Base-by-base conservation (phyloP, 2,113 vertebrate genomes). In the Brevimyrus niger region DNA sequence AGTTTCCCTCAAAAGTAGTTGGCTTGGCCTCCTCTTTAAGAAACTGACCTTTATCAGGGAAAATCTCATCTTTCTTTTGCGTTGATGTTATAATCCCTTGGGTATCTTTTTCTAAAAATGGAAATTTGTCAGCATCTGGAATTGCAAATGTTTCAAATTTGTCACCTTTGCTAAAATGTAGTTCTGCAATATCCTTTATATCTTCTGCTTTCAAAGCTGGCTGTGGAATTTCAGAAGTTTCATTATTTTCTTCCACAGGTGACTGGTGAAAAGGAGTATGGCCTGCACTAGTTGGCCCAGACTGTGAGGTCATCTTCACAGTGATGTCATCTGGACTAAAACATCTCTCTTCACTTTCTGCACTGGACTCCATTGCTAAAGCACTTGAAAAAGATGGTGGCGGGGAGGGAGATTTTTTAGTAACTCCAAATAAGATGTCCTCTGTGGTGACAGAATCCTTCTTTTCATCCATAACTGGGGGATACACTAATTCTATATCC, bases 281-380 rank as follows among this genome's bases (percentile, higher is more conserved):
- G 44, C 97, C 96, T 85, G 97, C 96, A 92, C 98, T 99, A 0
- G 97, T 98, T n/a, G 97, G 97, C 35, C 97, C 97, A 19, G 98
- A 99, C 4, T 96, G 97, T 9, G 97, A 99, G 9, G 97, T 97
- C 95, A 99, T 97, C 93, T 96, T 99, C 90, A 99, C 96, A 0
- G 98, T 99, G 92, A 97, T 98, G 50, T 99, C 98, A 0, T 99
- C 98, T 0, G 97, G 98, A 91, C 98, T 99, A 53, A 94, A 87
- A 93, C 98, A 99, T 89, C 97, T 95, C 7, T 98, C 98, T 58
- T 99, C 98, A 1, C 93, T 93, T 58, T 99, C 98, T 73, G 92
- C 94, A 90, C 92, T 91, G 89, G 91, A 93, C 73, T 92, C 92
- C 19, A 90, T 92, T 31, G 95, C 97, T 86, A 94, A 92, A 42